Evolutionary conservation across 2,888 invertebrate species (phyloP).

Genomic region (Barypeithes pellucidus): DNA sequence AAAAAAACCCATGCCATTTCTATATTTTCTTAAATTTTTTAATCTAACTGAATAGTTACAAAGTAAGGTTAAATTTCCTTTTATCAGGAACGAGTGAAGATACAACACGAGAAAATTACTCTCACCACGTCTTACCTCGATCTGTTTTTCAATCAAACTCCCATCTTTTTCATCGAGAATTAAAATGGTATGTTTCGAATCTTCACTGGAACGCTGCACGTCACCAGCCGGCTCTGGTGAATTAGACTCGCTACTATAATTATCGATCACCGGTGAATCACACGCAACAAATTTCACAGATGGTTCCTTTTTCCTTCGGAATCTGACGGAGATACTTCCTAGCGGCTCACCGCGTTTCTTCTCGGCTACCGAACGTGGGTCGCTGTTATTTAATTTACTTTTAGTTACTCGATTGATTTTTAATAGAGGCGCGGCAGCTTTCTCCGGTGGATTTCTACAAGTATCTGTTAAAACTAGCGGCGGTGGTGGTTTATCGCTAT

Average conservation of each 20-base stretch:
- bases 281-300: background rate
- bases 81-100: too few species aligned
- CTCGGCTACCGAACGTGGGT: background rate
- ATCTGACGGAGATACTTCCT: background rate
- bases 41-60: too few species aligned
- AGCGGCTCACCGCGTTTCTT: background rate
- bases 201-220: background rate
- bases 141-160: background rate
- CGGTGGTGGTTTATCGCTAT: background rate
- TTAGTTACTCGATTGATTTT: conserved; percentile 1
- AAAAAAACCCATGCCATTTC: too few species aligned
- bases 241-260: conserved; percentile 6
- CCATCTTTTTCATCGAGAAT: conserved; percentile 7
- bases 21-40: too few species aligned
- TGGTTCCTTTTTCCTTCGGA: background rate
- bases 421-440: background rate
- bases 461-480: too few species aligned
- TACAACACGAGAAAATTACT: too few species aligned
- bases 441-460: background rate
- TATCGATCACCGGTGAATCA: conserved; percentile 2
- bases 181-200: background rate
- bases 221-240: background rate
- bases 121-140: too few species aligned
- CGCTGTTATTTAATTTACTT: background rate
- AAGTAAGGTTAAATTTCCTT: too few species aligned